Evolutionary conservation across 1,140 invertebrate genomes (phyloP), one percentile per base, ranked within the genome.

Genomic region (Fragariocoptes setiger): DNA sequence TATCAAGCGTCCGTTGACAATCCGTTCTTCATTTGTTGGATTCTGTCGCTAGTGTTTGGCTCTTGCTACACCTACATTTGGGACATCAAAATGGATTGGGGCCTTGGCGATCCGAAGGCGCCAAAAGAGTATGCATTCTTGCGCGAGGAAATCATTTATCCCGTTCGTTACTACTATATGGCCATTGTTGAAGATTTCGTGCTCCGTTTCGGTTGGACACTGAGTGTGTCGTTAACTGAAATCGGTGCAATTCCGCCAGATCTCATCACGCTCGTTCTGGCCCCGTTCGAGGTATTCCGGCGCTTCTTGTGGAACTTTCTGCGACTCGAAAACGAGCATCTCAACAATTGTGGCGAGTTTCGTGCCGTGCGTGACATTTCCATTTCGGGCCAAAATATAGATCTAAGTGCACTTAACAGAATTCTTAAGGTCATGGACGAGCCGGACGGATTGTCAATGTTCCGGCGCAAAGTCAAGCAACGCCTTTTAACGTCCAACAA

Each of bases 301-400:
- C 65, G 86, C 43, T 97, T 97, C 61, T 71, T 97, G 21, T 99
- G 90, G 90, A 99, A 99, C 59, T 99, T 88, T 56, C 94, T 95
- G 63, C 85, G 90, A 1, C 57, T 99, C 47, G 90, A 99, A 62
- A 99, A 97, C 61, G 90, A 99, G 53, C 90, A 97, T 51, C 62
- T 97, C 5, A 99, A 99, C 61, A 99, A 97, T 62, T 95, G 88
- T 62, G 88, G 88, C 60, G 85, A 95, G 63, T 99, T 97, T 63
- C 65, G 90, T 53, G 90, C 90, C 3, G 88, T 97, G 0, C 60
- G 90, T 16, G 90, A 99, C 56, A 97, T 99, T 45, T 90, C 82
- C 0, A 83, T 99, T 18, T 83, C 83, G 8, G 25, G 25, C n/a
- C 25, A 31, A 31, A 88, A 88, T 0, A 69, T 94, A 15, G 80